phyloP scores from a whole-genome alignment of 2,888 invertebrate genomes.

The Pogonocherus hispidulus region DNA sequence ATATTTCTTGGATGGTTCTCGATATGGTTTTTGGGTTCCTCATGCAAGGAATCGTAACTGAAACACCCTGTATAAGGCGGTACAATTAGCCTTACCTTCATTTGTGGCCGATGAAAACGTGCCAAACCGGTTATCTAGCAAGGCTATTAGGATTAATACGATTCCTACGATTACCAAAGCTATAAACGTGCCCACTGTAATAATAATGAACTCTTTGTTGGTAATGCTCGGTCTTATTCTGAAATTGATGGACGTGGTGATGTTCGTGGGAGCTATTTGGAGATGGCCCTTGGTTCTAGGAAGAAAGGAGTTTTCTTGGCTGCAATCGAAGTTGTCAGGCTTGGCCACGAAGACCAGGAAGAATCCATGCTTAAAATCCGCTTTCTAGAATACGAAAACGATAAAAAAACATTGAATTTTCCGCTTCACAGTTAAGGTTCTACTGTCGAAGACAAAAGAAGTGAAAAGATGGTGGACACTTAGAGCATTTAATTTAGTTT shows the following conservation, averaged over 20 bases:
- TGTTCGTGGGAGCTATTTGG: constrained; percentile 17
- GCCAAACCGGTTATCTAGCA: constrained; percentile 56
- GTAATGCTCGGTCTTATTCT: constrained; percentile 72
- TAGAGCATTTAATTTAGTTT: too few relatives aligned
- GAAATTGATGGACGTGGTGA: constrained; percentile 68
- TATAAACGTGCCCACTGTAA: constrained; percentile 71
- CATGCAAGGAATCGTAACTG: too few relatives aligned
- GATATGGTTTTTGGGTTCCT: too few relatives aligned
- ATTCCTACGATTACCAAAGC: constrained; percentile 72
- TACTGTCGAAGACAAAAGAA: too few relatives aligned
- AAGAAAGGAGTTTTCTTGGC: constrained; percentile 61
- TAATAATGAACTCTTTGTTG: constrained; percentile 75
- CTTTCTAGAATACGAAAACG: constrained; percentile 72
- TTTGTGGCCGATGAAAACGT: constrained; percentile 51
- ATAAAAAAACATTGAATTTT: too few relatives aligned
- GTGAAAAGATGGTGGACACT: too few relatives aligned
- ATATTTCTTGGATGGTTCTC: too few relatives aligned
- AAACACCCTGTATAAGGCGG: too few relatives aligned
- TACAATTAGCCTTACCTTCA: constrained; percentile 48
- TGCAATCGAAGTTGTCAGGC: constrained; percentile 76
- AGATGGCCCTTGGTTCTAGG: constrained; percentile 37
- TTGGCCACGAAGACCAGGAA: constrained; percentile 85
- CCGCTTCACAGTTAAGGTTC: too few relatives aligned
- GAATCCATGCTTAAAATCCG: constrained; percentile 78
- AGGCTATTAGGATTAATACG: constrained; percentile 65